Evolutionary conservation across 1,140 invertebrate species (phyloP).

Genomic region (Hycleus cichorii): DNA sequence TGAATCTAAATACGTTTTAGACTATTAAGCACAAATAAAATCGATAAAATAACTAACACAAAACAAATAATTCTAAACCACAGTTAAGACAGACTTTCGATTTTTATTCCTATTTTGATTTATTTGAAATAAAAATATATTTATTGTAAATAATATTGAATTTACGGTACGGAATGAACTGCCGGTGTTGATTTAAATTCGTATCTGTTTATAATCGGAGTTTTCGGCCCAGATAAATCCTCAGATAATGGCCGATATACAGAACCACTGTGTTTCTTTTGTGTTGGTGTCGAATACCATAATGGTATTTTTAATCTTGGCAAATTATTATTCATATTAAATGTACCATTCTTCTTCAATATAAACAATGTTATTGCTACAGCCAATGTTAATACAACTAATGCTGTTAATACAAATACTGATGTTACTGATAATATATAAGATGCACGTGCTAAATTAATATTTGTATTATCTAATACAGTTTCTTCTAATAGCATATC

Average conservation of each 20-base stretch:
- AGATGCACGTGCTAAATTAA: slow-evolving; percentile 21
- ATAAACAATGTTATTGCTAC: slow-evolving; percentile 30
- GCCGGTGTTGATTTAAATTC: slow-evolving; percentile 23
- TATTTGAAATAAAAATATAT: too few species aligned
- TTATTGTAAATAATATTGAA: not conserved
- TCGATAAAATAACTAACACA: too few species aligned
- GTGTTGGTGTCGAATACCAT: slow-evolving; percentile 22
- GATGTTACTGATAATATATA: slow-evolving; percentile 39
- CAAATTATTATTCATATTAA: slow-evolving; percentile 31
- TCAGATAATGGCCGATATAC: slow-evolving; percentile 37
- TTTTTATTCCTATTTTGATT: too few species aligned
- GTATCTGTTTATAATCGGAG: slow-evolving; percentile 28
- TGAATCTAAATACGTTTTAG: too few species aligned
- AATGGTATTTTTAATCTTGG: slow-evolving; percentile 33
- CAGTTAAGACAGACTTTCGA: too few species aligned
- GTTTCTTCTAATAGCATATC: slow-evolving; percentile 2
- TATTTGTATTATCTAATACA: slow-evolving; percentile 5
- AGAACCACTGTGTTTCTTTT: slow-evolving; percentile 38
- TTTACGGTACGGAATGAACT: slow-evolving; percentile 21
- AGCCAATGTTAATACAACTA: slow-evolving; percentile 38
- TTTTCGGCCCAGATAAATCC: slow-evolving; percentile 29
- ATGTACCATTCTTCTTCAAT: slow-evolving; percentile 25
- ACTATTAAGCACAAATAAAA: too few species aligned
- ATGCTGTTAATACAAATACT: slow-evolving; percentile 43
- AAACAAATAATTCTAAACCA: too few species aligned